A percentile compares a stretch with the other conserved stretches of the same genome.
These are phyloP conservation scores for Plebejus melissa DNA, from an alignment of 2,888 invertebrate genomes.

Conservation along the genomic window DNA sequence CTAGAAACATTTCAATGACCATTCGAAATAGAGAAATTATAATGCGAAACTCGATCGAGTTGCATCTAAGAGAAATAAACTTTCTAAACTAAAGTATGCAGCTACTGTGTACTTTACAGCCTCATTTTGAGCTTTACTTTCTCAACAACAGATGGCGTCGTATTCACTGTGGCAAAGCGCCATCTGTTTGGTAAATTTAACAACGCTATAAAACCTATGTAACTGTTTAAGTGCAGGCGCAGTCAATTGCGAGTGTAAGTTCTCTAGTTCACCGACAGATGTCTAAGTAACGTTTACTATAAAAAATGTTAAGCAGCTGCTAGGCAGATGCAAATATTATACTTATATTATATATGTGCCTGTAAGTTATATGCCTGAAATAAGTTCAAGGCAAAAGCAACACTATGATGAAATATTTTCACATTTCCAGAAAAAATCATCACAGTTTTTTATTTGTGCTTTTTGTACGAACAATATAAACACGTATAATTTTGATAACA, in stretches of 20 bases:
- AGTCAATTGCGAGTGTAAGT: neutral
- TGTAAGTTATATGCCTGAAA: no score
- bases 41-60: conserved; percentile 10
- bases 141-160: conserved; percentile 2
- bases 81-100: conserved; percentile 23
- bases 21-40: conserved; percentile 12
- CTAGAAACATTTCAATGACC: conserved; percentile 5
- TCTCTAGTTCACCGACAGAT: neutral
- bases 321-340: no score
- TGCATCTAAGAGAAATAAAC: conserved; percentile 23
- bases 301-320: no score
- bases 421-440: no score
- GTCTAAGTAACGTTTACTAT: neutral
- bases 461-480: no score
- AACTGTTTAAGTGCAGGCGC: neutral
- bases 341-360: no score
- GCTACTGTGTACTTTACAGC: conserved; percentile 5
- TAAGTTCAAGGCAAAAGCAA: no score
- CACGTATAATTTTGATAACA: no score
- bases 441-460: no score
- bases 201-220: neutral
- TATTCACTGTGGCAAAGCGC: neutral
- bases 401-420: no score
- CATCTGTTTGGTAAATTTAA: neutral
- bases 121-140: conserved; percentile 2